Evolutionary conservation across 2,113 vertebrate genomes (phyloP), one percentile per base, ranked within the genome.

Genomic region (Ahaetulla prasina): DNA sequence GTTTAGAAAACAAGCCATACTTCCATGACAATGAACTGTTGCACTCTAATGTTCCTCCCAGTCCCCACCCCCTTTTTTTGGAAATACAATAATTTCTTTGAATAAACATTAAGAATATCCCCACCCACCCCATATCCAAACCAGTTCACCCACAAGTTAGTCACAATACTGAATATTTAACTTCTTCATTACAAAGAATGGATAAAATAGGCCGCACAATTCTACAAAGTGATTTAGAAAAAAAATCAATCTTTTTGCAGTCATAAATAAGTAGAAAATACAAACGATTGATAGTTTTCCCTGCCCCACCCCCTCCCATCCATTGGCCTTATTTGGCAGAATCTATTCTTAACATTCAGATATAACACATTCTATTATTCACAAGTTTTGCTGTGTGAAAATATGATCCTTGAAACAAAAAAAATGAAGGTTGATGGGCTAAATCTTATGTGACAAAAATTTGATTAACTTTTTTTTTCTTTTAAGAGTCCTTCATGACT

Each of bases 241-340:
- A 86, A 50, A 91, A 93, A 90, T 95, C 94, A 89, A 57, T 57
- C 18, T 49, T 45, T 90, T 54, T 91, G 94, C 92, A 94, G 95
- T 95, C 95, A 95, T 90, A 96, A 95, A 96, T 80, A 97, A 96
- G 94, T 84, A 95, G 91, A 93, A 95, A 96, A 94, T 87, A 95
- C 93, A 96, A 94, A 93, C 88, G 91, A 91, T 89, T 87, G 39
- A 90, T 8, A 11, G 11, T 45, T 80, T 94, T 94, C 88, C 18
- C n/a, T 30, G 9, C 88, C 47, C 85, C n/a, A 2, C 10, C 30
- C 53, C 27, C 53, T 9, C 91, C 85, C 57, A 63, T 68, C 60
- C 91, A 68, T 39, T 52, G 30, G 74, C 94, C 96, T 95, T 94
- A 96, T 96, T 96, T 96, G 95, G 96, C 96, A 97, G 95, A 95